A percentile compares a stretch with the other conserved stretches of the same genome.
Conservation (phyloP, 2,888 invertebrate genomes). For the Zhengitettix transpicula region DNA sequence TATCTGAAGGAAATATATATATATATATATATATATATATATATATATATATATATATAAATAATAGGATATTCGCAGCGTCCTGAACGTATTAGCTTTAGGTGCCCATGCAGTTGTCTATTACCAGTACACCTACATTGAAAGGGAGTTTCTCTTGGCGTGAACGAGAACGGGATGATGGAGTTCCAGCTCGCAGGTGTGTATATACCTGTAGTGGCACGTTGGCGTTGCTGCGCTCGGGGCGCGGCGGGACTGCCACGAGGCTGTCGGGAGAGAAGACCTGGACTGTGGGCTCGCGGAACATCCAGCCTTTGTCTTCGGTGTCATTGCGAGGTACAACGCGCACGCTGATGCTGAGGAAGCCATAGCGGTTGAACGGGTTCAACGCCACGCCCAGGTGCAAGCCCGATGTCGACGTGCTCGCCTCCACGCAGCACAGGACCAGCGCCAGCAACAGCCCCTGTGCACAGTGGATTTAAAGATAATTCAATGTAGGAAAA, state of each 20-base stretch:
- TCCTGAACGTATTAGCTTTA: too few relatives aligned
- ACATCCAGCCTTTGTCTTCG: slow-evolving; percentile 41
- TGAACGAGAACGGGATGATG: too few relatives aligned
- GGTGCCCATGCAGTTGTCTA: too few relatives aligned
- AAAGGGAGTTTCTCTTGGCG: too few relatives aligned
- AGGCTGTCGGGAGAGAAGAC: slow-evolving; percentile 31
- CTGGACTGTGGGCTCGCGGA: slow-evolving; percentile 53
- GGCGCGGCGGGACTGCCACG: not conserved
- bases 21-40: too few relatives aligned
- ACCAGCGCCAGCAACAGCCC: slow-evolving; percentile 19
- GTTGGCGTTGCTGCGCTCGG: not conserved
- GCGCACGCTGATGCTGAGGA: slow-evolving; percentile 67
- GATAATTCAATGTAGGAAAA: too few relatives aligned
- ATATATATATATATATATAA: too few relatives aligned
- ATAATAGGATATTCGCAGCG: too few relatives aligned
- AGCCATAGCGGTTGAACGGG: slow-evolving; percentile 60
- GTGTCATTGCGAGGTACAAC: slow-evolving; percentile 38
- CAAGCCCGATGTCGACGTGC: slow-evolving; percentile 19
- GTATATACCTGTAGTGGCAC: not conserved
- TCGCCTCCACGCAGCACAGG: slow-evolving; percentile 16
- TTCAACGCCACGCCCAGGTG: slow-evolving; percentile 72
- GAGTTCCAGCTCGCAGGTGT: not conserved
- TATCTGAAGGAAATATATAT: too few relatives aligned
- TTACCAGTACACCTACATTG: too few relatives aligned
- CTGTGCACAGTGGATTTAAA: not conserved